Conservation (phyloP, 2,888 invertebrate genomes). For the Andrena minutula region DNA sequence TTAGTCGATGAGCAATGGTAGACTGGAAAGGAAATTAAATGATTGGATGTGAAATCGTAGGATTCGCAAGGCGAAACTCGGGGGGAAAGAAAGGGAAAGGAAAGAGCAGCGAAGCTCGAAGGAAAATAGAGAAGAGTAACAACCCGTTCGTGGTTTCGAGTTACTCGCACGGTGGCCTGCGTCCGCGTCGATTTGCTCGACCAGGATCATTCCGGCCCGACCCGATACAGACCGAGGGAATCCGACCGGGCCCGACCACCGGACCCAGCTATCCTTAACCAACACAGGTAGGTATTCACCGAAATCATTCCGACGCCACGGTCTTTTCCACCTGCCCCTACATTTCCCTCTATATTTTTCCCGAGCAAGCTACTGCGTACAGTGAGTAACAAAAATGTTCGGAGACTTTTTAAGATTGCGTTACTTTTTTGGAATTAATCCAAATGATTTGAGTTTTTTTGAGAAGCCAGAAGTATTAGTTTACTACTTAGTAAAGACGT, state of each 20-base stretch:
- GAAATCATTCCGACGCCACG: constrained; percentile 1
- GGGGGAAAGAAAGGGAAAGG: constrained; percentile 20
- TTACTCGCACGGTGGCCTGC: constrained; percentile 72
- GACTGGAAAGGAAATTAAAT: constrained; percentile 21
- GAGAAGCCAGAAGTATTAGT: no score
- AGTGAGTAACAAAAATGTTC: no score
- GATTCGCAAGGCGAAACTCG: not conserved
- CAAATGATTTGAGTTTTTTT: no score
- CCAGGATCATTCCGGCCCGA: constrained; percentile 13
- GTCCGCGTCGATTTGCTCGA: constrained; percentile 30
- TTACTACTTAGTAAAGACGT: no score
- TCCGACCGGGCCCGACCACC: constrained; percentile 11
- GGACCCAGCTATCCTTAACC: constrained; percentile 21
- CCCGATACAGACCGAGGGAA: constrained; percentile 17
- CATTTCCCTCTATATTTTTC: not conserved
- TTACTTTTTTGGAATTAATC: no score
- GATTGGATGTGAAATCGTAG: constrained; percentile 21
- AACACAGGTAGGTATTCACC: not conserved
- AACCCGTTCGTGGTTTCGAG: constrained; percentile 66
- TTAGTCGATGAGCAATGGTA: not conserved
- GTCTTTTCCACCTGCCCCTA: not conserved
- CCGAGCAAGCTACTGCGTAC: no score
- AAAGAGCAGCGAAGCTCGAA: constrained; percentile 12
- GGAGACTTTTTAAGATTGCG: no score
- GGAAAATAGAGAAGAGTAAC: constrained; percentile 59